Evolutionary conservation across 2,797 vertebrate genomes (phyloP).

Genomic region (Smutsia temminckii): DNA sequence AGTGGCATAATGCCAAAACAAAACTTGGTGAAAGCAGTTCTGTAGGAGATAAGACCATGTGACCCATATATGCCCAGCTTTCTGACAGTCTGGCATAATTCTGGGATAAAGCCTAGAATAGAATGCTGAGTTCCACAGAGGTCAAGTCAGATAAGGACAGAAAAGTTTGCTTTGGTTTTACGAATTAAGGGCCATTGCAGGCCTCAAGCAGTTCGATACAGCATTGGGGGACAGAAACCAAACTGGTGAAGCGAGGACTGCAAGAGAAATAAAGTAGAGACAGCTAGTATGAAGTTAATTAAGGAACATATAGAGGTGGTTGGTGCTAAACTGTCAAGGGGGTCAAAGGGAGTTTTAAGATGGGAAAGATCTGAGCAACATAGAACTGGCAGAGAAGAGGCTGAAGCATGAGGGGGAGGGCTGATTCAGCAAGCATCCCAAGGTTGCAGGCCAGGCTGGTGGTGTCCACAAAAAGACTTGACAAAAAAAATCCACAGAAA

Average conservation of each 20-base stretch:
- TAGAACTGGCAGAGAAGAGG: background rate
- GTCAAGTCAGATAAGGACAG: slow-evolving; percentile 50
- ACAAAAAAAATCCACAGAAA: too few species aligned
- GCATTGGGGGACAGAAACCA: slow-evolving; percentile 18
- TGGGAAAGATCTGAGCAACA: slow-evolving; percentile 2
- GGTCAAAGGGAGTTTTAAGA: background rate
- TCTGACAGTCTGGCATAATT: slow-evolving; percentile 55
- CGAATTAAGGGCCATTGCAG: background rate
- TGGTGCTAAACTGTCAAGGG: background rate
- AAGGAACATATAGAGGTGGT: background rate
- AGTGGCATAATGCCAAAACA: slow-evolving; percentile 52
- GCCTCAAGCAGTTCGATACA: background rate
- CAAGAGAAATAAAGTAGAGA: slow-evolving; percentile 10
- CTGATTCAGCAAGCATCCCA: background rate
- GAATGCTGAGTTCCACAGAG: slow-evolving; percentile 23
- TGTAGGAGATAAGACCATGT: slow-evolving; percentile 31
- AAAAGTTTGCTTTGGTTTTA: slow-evolving; percentile 30
- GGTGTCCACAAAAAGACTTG: too few species aligned
- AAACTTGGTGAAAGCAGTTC: slow-evolving; percentile 37
- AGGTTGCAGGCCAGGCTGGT: background rate
- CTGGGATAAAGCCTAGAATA: slow-evolving; percentile 34
- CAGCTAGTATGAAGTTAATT: background rate
- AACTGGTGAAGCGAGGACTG: background rate
- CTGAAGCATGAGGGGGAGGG: background rate
- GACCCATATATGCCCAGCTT: slow-evolving; percentile 25